A percentile compares a stretch with the other conserved stretches of the same genome.
Evolutionary conservation across 1,140 invertebrate species (phyloP).

Genomic region (Aphis gossypii): DNA sequence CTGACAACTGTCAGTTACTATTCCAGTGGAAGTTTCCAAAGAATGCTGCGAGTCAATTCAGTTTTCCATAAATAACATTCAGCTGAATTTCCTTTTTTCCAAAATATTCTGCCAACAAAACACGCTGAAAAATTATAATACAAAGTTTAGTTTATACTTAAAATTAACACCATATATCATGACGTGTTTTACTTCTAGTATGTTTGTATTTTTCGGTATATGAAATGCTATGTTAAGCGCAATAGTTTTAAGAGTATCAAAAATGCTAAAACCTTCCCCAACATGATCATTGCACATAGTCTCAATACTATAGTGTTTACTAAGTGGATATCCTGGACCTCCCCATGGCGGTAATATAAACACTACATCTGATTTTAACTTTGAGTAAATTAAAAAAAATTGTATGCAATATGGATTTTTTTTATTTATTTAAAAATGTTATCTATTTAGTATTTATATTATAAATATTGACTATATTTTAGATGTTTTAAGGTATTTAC

Average conservation of each 20-base stretch:
- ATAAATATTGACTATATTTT: no score
- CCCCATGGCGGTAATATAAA: conserved; percentile 98
- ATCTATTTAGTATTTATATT: no score
- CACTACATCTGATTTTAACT: conserved; percentile 79
- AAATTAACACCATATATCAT: background rate
- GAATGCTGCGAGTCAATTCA: conserved; percentile 38
- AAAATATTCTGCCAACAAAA: background rate
- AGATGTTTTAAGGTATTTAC: no score
- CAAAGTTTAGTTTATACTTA: background rate
- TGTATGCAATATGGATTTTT: conserved; percentile 70
- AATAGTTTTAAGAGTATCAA: conserved; percentile 71
- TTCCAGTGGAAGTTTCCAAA: background rate
- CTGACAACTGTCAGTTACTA: background rate
- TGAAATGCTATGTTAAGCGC: conserved; percentile 84
- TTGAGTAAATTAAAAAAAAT: conserved; percentile 70
- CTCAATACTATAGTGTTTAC: background rate
- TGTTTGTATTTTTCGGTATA: conserved; percentile 87
- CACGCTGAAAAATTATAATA: conserved; percentile 24
- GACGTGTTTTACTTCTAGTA: conserved; percentile 78
- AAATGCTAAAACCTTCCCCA: conserved; percentile 70
- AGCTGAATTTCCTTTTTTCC: conserved; percentile 33
- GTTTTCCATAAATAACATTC: conserved; percentile 11
- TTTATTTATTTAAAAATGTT: no score
- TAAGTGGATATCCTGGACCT: conserved; percentile 69
- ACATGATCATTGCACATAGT: conserved; percentile 64